Evolutionary conservation across 1,140 invertebrate genomes (phyloP), one percentile per base, ranked within the genome.

Genomic region (Drosophila quadrilineata): DNA sequence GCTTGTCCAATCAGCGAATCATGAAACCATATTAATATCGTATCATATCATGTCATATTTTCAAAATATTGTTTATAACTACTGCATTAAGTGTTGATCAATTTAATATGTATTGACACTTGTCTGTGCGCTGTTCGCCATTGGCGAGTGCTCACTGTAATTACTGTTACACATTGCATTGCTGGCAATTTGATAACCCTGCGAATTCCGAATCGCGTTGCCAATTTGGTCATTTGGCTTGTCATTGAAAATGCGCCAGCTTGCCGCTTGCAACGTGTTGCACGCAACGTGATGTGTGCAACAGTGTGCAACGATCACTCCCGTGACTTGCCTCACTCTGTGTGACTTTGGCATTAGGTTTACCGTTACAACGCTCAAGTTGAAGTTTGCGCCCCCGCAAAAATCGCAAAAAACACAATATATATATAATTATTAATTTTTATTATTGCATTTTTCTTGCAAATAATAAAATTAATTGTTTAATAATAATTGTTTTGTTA

Each of bases 181-280:
- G 10, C 24, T 6, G n/a, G 10, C 36, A 14, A 10, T 33, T 46
- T 8, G n/a, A 49, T 36, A 36, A 29, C 6, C 9, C 35, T 63
- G 33, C 12, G 49, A 62, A 67, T 58, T 48, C 53, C 66, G 59
- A n/a, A n/a, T 71, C 22, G 16, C 40, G 46, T 57, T 57, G 28
- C 28, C 28, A 14, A 41, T 48, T 58, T n/a, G n/a, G n/a, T n/a
- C 70, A 57, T 57, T 72, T 59, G 46, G 17, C 50, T 64, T 77
- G 75, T 77, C 75, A 79, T 77, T 77, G 75, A 65, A 28, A 40
- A 19, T 35, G 33, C 10, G 38, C 38, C 10, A n/a, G n/a, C n/a
- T 6, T 14, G 12, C 12, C 21, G 22, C 17, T 22, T 41, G 19
- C 21, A 38, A 40, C 17, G 9, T 28, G 19, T 33, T 21, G 36